Conservation (phyloP, 2,888 invertebrate species). For the Chaetogeoica ovagalla region DNA sequence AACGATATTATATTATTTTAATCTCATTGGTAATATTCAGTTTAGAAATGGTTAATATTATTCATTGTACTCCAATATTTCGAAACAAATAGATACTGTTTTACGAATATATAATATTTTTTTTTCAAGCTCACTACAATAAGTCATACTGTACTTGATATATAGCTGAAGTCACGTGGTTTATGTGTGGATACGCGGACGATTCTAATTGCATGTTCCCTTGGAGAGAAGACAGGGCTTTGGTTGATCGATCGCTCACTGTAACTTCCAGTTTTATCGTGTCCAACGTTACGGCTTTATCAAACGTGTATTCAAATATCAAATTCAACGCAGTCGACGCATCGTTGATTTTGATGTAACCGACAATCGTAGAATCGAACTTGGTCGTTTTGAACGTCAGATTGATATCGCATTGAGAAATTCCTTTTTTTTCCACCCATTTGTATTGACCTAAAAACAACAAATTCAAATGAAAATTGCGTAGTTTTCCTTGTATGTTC, state of each 20-base stretch:
- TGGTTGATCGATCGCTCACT: conserved; percentile 65
- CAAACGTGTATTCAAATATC: conserved; percentile 70
- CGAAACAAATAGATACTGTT: too few relatives aligned
- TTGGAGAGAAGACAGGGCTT: conserved; percentile 65
- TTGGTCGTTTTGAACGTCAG: conserved; percentile 78
- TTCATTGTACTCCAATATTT: too few relatives aligned
- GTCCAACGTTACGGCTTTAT: conserved; percentile 60
- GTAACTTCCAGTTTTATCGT: conserved; percentile 56
- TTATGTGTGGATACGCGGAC: conserved; percentile 75
- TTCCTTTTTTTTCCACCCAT: conserved; percentile 69
- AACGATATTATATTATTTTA: too few relatives aligned
- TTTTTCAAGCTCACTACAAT: too few relatives aligned
- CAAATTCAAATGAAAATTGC: too few relatives aligned
- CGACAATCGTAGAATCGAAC: conserved; percentile 72
- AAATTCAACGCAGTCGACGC: conserved; percentile 65
- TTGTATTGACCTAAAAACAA: conserved; percentile 64
- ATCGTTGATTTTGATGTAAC: conserved; percentile 69
- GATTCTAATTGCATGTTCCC: conserved; percentile 72
- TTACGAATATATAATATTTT: too few relatives aligned
- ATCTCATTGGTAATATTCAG: too few relatives aligned
- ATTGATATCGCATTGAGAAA: conserved; percentile 76
- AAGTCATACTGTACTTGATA: conserved; percentile 66
- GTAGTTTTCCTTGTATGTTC: too few relatives aligned
- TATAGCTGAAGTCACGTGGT: conserved; percentile 69
- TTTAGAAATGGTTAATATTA: too few relatives aligned